A percentile compares a stretch with the other conserved stretches of the same genome.
Evolutionary conservation across 1,140 invertebrate species (phyloP).

Genomic region (Papilio polytes): DNA sequence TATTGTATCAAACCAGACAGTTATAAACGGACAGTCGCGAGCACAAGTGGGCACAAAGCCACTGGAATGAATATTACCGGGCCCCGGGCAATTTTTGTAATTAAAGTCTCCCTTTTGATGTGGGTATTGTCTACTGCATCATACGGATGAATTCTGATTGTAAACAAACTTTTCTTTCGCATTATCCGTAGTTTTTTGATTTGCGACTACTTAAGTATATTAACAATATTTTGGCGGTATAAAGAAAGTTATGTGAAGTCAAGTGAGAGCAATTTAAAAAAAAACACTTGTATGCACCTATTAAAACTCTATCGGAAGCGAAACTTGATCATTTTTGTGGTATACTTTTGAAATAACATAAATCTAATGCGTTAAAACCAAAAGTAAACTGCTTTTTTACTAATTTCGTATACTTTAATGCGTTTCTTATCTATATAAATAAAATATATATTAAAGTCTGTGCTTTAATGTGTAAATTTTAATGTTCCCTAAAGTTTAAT

Average conservation of each 20-base stretch:
- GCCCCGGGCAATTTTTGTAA: slow-evolving; percentile 66
- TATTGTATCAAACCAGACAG: slow-evolving; percentile 29
- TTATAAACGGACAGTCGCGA: slow-evolving; percentile 16
- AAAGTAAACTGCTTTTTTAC: no score
- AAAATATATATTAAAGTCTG: no score
- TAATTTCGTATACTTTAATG: no score
- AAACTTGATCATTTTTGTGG: no score
- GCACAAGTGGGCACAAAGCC: slow-evolving; percentile 53
- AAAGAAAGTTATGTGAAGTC: not conserved
- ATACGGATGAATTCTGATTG: slow-evolving; percentile 38
- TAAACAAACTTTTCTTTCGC: slow-evolving; percentile 11
- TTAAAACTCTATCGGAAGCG: not conserved
- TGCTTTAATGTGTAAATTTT: not conserved
- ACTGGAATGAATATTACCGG: slow-evolving; percentile 56
- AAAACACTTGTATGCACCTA: not conserved
- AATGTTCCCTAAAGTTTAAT: not conserved
- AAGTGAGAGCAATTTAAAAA: no score
- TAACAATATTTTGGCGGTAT: not conserved
- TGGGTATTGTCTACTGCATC: slow-evolving; percentile 53
- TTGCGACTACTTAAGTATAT: not conserved
- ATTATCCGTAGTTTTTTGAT: not conserved
- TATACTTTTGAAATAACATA: no score
- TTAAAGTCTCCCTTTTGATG: slow-evolving; percentile 77
- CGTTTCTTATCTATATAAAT: no score
- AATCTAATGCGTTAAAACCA: no score